These are phyloP conservation scores for Hesperia comma DNA, from an alignment of 2,888 invertebrate genomes.

Conservation along the genomic window DNA sequence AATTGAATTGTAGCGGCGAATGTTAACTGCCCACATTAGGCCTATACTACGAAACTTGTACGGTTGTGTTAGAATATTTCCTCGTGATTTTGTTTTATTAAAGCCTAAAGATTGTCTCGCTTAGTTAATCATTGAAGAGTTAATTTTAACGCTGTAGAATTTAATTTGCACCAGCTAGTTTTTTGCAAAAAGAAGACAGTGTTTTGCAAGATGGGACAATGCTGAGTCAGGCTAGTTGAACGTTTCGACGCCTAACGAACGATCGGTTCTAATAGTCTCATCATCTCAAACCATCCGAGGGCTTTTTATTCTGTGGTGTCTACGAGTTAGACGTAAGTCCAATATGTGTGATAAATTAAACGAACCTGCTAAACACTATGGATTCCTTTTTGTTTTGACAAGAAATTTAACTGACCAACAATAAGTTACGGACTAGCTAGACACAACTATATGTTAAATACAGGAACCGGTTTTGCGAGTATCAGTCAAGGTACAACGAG, in stretches of 20 bases:
- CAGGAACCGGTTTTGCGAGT: conserved; percentile 23
- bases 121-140: no score
- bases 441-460: conserved; percentile 19
- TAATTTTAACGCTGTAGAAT: no score
- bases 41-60: no score
- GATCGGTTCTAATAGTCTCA: conserved; percentile 19
- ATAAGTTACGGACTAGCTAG: conserved; percentile 23
- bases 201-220: conserved; percentile 65
- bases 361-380: no score
- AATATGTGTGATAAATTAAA: no score
- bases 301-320: not conserved
- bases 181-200: no score
- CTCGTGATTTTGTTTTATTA: no score
- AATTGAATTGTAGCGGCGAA: no score
- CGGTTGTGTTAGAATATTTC: no score
- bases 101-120: no score
- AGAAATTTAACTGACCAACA: conserved; percentile 8
- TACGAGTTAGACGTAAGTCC: not conserved
- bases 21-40: no score
- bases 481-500: conserved; percentile 22
- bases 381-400: not conserved
- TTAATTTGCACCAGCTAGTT: no score
- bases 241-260: conserved; percentile 63
- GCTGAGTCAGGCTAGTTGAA: conserved; percentile 79
- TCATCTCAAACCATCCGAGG: not conserved